Evolutionary conservation across 2,888 invertebrate species (phyloP), one percentile per base, ranked within the genome.

Genomic region (Apodemia hepburni): DNA sequence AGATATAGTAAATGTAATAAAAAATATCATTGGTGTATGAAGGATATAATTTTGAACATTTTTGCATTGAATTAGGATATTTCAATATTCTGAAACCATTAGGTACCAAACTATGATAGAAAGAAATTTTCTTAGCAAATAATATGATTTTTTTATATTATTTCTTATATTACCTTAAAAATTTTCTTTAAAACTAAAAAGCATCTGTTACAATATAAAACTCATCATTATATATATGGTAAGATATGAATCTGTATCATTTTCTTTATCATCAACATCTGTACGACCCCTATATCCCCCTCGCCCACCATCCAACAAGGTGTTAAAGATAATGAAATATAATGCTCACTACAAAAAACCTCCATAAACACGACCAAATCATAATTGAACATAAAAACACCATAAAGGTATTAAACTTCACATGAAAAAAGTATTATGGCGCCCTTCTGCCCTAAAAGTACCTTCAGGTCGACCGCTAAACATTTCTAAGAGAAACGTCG

Each of bases 261-360:
- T 51, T 35, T 29, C 33, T 57, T 33, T 45, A 22, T 61, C 57
- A 51, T 54, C 35, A 54, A n/a, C 61, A 29, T 61, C 42, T 42
- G 51, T 54, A 54, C 18, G 18, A 51, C 54, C 42, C 65, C 65
- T 47, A 63, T 66, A 61, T 64, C 68, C 66, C 64, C 62, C 61
- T 61, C 62, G 66, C 64, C 45, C 45, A 45, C 45, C 66, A 61
- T 68, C 72, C 78, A 84, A 85, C 85, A 87, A 87, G 84, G 87
- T 87, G 88, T 81, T 82, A 82, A 84, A 82, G 78, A 85, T 85
- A 87, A 87, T 86, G 77, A 86, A 88, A 85, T 83, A 82, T 80
- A 84, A 84, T 80, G 76, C 76, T 74, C 75, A 71, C 75, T 74
- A 78, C 76, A 82, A 77, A 80, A 82, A 78, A 78, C 77, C 77